Conservation (phyloP, 2,888 invertebrate species). For the Oligia latruncula region DNA sequence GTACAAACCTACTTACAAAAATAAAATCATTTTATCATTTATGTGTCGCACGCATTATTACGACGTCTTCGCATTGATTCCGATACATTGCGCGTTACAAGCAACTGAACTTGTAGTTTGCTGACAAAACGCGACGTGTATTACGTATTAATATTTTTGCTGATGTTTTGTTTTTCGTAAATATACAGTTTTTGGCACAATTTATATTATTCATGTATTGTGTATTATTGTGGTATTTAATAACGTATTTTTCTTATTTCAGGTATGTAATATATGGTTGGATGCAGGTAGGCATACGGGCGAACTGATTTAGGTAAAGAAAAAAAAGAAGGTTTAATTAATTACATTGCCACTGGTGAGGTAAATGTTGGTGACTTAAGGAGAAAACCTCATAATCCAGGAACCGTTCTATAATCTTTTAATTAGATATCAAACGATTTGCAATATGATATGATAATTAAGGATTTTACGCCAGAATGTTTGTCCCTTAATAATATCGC, state of each 20-base stretch:
- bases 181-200: background rate
- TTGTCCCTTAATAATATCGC: background rate
- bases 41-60: constrained; percentile 5
- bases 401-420: background rate
- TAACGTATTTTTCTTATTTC: constrained; percentile 21
- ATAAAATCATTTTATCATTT: no score
- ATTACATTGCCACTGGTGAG: background rate
- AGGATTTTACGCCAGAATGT: background rate
- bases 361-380: background rate
- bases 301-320: background rate
- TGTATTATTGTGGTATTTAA: background rate
- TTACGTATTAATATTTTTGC: constrained; percentile 18
- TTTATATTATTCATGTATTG: background rate
- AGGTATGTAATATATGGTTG: constrained; percentile 28
- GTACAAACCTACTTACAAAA: no score
- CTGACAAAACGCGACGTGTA: constrained; percentile 34
- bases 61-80: constrained; percentile 43
- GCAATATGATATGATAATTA: background rate
- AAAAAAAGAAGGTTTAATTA: background rate
- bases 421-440: background rate
- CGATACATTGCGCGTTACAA: constrained; percentile 54
- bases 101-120: constrained; percentile 28
- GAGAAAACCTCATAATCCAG: background rate
- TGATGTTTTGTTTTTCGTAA: constrained; percentile 3
- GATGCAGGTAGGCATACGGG: background rate